Conservation (phyloP, 1,140 invertebrate species). For the Lordiphosa mommai region DNA sequence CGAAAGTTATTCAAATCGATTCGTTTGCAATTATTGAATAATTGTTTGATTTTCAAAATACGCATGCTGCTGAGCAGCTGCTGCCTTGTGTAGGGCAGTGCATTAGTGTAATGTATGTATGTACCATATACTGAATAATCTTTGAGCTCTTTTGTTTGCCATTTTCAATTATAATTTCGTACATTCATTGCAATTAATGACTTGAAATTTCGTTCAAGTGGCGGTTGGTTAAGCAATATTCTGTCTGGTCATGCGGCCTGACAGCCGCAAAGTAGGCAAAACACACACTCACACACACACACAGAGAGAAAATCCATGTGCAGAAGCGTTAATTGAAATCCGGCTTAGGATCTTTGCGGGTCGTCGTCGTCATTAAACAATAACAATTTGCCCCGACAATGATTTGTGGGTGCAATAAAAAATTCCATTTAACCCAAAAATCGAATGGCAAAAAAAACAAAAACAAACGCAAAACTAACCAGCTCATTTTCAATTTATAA, state of each 20-base stretch:
- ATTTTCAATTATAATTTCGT: no score
- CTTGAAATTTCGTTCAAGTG: constrained; percentile 25
- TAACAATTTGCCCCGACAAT: constrained; percentile 40
- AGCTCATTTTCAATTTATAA: constrained; percentile 74
- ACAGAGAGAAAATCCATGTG: constrained; percentile 3
- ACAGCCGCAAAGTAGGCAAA: constrained; percentile 16
- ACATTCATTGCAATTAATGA: constrained; percentile 22
- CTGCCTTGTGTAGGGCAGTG: no score
- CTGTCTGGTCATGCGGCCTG: constrained; percentile 28
- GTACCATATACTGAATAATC: no score
- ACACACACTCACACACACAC: no score
- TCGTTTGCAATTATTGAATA: no score
- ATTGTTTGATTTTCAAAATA: no score
- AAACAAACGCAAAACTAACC: constrained; percentile 57
- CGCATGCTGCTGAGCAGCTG: no score
- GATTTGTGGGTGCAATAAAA: constrained; percentile 71
- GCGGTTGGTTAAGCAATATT: constrained; percentile 30
- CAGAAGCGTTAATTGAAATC: constrained; percentile 68
- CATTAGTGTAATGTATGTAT: no score
- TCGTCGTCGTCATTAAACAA: constrained; percentile 66
- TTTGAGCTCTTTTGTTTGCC: no score
- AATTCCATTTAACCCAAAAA: constrained; percentile 53
- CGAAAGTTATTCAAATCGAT: no score
- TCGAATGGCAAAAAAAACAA: constrained; percentile 21
- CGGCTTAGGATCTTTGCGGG: constrained; percentile 43